phyloP scores from a whole-genome alignment of 2,113 vertebrate genomes.

The Synodontis membranacea region DNA sequence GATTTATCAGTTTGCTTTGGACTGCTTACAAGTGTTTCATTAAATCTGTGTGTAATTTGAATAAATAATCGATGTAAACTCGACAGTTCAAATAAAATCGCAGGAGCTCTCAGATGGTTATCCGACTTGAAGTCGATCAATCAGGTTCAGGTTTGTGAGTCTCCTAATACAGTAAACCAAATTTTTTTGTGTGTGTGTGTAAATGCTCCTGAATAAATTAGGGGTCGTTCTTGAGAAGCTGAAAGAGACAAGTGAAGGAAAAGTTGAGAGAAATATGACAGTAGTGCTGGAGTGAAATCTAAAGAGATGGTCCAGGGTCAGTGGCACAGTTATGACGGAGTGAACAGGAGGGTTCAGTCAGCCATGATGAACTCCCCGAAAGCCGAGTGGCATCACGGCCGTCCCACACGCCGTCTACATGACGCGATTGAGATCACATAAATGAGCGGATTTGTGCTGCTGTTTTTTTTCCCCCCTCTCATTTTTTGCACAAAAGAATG shows the following conservation, averaged over 20 bases:
- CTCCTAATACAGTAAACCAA: background rate
- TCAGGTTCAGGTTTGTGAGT: background rate
- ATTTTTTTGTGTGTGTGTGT: background rate
- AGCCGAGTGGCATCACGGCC: background rate
- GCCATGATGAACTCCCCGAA: constrained; percentile 1
- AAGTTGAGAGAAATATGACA: background rate
- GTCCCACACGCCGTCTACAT: background rate
- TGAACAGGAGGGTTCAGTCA: background rate
- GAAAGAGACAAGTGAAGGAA: background rate
- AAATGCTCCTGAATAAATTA: background rate
- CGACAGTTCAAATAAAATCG: background rate
- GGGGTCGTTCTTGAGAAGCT: background rate
- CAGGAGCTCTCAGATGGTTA: background rate
- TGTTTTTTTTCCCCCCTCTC: background rate
- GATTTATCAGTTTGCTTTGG: background rate
- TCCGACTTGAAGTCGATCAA: background rate
- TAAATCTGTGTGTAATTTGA: background rate
- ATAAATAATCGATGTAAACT: background rate
- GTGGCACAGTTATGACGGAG: background rate
- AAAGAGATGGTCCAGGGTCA: background rate
- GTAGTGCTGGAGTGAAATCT: background rate
- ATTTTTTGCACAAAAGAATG: background rate
- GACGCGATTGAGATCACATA: background rate
- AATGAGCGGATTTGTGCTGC: background rate
- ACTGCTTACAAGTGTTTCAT: background rate